A percentile compares a stretch with the other conserved stretches of the same genome.
Conservation (phyloP, 2,888 invertebrate genomes). For the Aleiodes testaceus region DNA sequence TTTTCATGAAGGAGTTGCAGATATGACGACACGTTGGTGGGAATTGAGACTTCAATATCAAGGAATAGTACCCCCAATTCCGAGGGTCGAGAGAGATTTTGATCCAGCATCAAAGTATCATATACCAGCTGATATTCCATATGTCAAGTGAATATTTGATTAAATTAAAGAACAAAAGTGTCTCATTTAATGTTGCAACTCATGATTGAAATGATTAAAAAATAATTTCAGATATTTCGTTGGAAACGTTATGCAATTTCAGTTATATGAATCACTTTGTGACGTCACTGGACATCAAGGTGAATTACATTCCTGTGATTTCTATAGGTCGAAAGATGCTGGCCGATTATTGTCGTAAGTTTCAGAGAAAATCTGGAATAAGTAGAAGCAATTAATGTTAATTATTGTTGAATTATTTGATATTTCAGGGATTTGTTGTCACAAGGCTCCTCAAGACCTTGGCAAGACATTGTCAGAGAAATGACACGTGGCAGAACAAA, state of each 20-base stretch:
- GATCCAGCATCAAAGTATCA: constrained; percentile 91
- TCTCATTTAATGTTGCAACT: too few relatives aligned
- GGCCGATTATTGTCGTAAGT: constrained; percentile 83
- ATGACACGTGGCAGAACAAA: constrained; percentile 83
- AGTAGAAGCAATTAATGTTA: too few relatives aligned
- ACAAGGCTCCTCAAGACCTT: constrained; percentile 79
- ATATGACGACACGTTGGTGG: constrained; percentile 86
- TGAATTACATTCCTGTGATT: constrained; percentile 86
- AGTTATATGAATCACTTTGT: constrained; percentile 87
- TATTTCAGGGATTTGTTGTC: constrained; percentile 79
- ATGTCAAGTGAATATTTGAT: constrained; percentile 70
- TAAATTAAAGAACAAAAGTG: too few relatives aligned
- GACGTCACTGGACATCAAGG: constrained; percentile 81
- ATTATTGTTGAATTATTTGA: not conserved
- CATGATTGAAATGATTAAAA: constrained; percentile 60
- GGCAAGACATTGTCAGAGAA: constrained; percentile 82
- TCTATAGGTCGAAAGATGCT: constrained; percentile 86
- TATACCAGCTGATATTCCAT: constrained; percentile 81
- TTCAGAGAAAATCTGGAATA: not conserved
- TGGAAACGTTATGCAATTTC: constrained; percentile 87
- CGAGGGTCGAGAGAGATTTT: constrained; percentile 83
- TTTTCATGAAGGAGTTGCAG: constrained; percentile 82
- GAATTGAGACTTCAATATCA: constrained; percentile 81
- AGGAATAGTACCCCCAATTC: constrained; percentile 83
- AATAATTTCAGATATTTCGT: constrained; percentile 86